phyloP scores from a whole-genome alignment of 2,888 invertebrate species.

The Euspilapteryx auroguttella region DNA sequence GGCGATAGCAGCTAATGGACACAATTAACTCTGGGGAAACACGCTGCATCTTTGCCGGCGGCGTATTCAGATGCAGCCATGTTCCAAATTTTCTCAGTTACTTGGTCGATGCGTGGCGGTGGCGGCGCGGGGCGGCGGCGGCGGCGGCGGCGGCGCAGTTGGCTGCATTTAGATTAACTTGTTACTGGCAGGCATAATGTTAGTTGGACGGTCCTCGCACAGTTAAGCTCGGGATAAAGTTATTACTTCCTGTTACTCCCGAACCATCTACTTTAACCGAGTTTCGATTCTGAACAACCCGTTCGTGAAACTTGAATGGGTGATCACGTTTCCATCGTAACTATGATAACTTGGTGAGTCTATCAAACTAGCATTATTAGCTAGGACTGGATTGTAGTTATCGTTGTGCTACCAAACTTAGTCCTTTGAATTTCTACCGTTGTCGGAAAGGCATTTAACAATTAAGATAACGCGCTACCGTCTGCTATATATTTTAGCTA shows the following conservation, averaged over 20 bases:
- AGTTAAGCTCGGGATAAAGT: slow-evolving; percentile 51
- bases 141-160: too few species aligned
- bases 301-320: slow-evolving; percentile 49
- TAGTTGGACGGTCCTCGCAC: slow-evolving; percentile 48
- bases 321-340: slow-evolving; percentile 47
- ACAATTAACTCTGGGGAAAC: slow-evolving; percentile 8
- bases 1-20: slow-evolving; percentile 4
- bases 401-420: slow-evolving; percentile 10
- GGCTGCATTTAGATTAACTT: slow-evolving; percentile 58
- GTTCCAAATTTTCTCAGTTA: slow-evolving; percentile 42
- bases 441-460: too few species aligned
- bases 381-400: slow-evolving; percentile 16
- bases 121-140: slow-evolving; percentile 28
- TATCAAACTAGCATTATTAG: slow-evolving; percentile 35
- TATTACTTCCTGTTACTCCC: slow-evolving; percentile 56
- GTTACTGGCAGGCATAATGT: slow-evolving; percentile 58
- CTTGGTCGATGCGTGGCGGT: slow-evolving; percentile 43
- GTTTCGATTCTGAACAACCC: slow-evolving; percentile 46
- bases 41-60: slow-evolving; percentile 12
- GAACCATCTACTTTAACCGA: slow-evolving; percentile 46
- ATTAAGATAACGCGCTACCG: too few species aligned
- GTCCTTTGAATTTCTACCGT: not conserved
- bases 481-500: too few species aligned
- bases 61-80: slow-evolving; percentile 29
- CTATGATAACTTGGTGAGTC: slow-evolving; percentile 35